These are phyloP conservation scores for Cephonodes hylas DNA, from an alignment of 2,888 invertebrate genomes.

Conservation along the genomic window DNA sequence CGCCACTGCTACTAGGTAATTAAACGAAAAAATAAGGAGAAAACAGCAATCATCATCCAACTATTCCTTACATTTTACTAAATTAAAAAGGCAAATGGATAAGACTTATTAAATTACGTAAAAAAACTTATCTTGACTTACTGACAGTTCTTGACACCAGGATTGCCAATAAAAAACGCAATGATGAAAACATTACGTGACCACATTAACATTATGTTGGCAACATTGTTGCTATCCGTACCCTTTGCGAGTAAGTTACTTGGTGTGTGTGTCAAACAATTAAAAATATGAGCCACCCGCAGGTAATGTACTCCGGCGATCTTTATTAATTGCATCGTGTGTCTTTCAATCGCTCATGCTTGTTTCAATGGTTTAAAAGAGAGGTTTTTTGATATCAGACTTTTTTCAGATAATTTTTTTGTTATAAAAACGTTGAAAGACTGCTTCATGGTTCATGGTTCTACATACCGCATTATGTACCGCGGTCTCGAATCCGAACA, in stretches of 20 bases:
- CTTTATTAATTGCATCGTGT: conserved; percentile 22
- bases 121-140: neutral
- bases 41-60: too few relatives aligned
- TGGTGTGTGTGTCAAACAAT: conserved; percentile 31
- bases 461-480: too few relatives aligned
- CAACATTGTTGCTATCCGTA: conserved; percentile 23
- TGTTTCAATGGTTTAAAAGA: neutral
- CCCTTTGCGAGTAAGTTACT: conserved; percentile 20
- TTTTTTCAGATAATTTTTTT: too few relatives aligned
- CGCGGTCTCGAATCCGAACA: too few relatives aligned
- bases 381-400: too few relatives aligned
- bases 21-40: too few relatives aligned
- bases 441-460: too few relatives aligned
- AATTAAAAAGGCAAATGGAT: too few relatives aligned
- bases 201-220: neutral
- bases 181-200: neutral
- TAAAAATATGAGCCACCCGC: conserved; percentile 38
- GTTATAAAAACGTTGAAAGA: too few relatives aligned
- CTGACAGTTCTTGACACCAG: neutral
- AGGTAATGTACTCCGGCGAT: conserved; percentile 12
- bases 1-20: too few relatives aligned
- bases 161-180: neutral
- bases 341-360: neutral
- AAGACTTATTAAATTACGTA: too few relatives aligned
- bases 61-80: too few relatives aligned